Percentiles rank a stretch among this genome's conserved stretches.
Conservation (phyloP, 2,113 vertebrate genomes). For the Petaurus breviceps region DNA sequence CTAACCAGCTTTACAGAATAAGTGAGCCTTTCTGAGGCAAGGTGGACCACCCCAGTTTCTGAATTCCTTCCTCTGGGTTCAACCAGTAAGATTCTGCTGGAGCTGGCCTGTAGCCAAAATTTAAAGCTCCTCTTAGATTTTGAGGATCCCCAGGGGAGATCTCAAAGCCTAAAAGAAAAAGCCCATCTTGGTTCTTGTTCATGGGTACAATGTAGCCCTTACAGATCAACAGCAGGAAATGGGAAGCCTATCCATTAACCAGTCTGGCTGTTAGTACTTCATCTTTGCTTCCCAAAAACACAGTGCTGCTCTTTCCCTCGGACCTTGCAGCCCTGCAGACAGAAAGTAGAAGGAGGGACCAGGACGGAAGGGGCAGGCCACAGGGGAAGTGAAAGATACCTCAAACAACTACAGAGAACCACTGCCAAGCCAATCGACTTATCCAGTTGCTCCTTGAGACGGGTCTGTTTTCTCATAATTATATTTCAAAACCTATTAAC, state of each 20-base stretch:
- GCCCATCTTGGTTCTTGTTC: conserved; percentile 60
- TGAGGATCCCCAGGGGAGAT: conserved; percentile 50
- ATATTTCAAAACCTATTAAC: background rate
- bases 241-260: conserved; percentile 59
- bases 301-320: conserved; percentile 52
- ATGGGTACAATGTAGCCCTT: conserved; percentile 10
- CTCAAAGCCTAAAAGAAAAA: conserved; percentile 68
- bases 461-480: conserved; percentile 39
- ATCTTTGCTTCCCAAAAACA: conserved; percentile 44
- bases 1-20: conserved; percentile 67
- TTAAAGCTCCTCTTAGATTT: conserved; percentile 55
- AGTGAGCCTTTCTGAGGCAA: conserved; percentile 45
- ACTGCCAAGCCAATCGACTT: conserved; percentile 3
- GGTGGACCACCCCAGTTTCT: conserved; percentile 51
- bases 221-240: conserved; percentile 73
- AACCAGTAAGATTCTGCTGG: conserved; percentile 65
- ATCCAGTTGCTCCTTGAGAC: background rate
- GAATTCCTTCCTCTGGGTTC: conserved; percentile 62
- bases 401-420: conserved; percentile 22
- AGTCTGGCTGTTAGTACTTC: conserved; percentile 46
- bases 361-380: background rate
- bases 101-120: conserved; percentile 47
- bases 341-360: conserved; percentile 14
- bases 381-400: conserved; percentile 1
- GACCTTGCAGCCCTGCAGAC: conserved; percentile 36